Percentiles rank a stretch among this genome's conserved stretches.
Evolutionary conservation across 2,113 vertebrate genomes (phyloP).

Genomic region (Sus scrofa): T2T-Sscrofa CM000819.6:32635001-32635500

Average conservation of each 20-base stretch:
- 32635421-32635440: conserved; percentile 88
- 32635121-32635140: conserved; percentile 31
- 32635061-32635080: conserved; percentile 68
- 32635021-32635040: conserved; percentile 11
- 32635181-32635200: conserved; percentile 53
- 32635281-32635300: conserved; percentile 34
- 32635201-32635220: conserved; percentile 59
- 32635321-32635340: conserved; percentile 84
- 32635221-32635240: conserved; percentile 11
- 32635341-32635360: conserved; percentile 85
- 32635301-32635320: conserved; percentile 62
- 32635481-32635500: conserved; percentile 95
- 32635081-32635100: neutral
- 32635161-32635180: conserved; percentile 54
- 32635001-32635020: neutral
- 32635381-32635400: conserved; percentile 93
- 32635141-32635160: conserved; percentile 36
- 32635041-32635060: conserved; percentile 73
- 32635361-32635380: conserved; percentile 83
- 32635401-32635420: conserved; percentile 90
- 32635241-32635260: conserved; percentile 81
- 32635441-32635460: conserved; percentile 87
- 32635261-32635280: neutral
- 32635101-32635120: neutral
- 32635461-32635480: conserved; percentile 93